Percentiles rank a stretch among this genome's conserved stretches.
Evolutionary conservation across 2,888 invertebrate species (phyloP).

Genomic region (Lamellibrachia columna): DNA sequence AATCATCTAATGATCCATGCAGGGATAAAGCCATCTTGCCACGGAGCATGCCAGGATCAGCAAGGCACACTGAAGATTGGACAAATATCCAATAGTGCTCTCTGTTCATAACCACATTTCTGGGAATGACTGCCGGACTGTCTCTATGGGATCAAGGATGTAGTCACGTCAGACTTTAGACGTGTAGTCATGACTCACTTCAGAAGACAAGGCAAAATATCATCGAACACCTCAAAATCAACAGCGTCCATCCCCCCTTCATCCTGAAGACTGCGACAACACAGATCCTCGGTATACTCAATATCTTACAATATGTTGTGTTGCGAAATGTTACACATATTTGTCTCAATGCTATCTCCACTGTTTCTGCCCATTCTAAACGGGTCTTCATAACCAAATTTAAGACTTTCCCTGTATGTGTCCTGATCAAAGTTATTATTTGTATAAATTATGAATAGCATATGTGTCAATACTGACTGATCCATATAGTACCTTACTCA

Average conservation of each 20-base stretch:
- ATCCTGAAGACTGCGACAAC: constrained; percentile 6
- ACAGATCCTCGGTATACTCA: background rate
- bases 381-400: background rate
- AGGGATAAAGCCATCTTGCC: background rate
- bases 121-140: background rate
- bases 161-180: too few species aligned
- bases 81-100: background rate
- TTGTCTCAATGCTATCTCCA: background rate
- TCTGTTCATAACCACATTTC: background rate
- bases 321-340: too few species aligned
- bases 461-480: too few species aligned
- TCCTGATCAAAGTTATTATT: too few species aligned
- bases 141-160: background rate
- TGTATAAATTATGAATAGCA: too few species aligned
- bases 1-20: background rate
- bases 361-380: background rate
- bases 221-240: background rate
- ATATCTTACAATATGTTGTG: too few species aligned
- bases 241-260: background rate
- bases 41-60: background rate
- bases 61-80: background rate
- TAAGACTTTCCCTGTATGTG: background rate
- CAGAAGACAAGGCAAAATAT: background rate
- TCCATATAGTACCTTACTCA: too few species aligned
- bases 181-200: background rate